Percentiles rank a stretch among this genome's conserved stretches.
These are phyloP conservation scores for Drosophila carrolli DNA, from an alignment of 1,140 invertebrate genomes.

Conservation along the genomic window DNA sequence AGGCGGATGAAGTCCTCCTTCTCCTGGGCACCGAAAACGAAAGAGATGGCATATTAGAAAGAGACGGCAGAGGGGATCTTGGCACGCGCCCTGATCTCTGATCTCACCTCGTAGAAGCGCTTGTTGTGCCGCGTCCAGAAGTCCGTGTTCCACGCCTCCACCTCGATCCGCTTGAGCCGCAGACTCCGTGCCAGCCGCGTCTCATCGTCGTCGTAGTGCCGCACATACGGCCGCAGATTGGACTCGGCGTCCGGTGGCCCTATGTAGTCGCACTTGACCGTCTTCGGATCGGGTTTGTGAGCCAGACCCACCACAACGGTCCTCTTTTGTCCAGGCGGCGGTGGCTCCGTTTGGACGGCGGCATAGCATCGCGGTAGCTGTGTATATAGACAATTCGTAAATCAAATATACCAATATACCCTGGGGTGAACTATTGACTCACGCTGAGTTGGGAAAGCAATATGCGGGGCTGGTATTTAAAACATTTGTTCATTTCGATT, in stretches of 20 bases:
- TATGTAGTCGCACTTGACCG: slow-evolving; percentile 85
- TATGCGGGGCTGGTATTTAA: slow-evolving; percentile 11
- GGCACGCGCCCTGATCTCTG: neutral
- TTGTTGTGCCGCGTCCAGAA: slow-evolving; percentile 93
- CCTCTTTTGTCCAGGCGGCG: slow-evolving; percentile 16
- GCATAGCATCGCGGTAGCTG: slow-evolving; percentile 48
- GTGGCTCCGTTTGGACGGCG: slow-evolving; percentile 19
- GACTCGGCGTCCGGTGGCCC: slow-evolving; percentile 92
- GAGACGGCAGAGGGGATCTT: slow-evolving; percentile 6
- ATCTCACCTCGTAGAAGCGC: slow-evolving; percentile 87
- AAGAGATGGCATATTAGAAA: slow-evolving; percentile 7
- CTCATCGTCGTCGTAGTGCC: slow-evolving; percentile 88
- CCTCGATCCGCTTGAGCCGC: slow-evolving; percentile 87
- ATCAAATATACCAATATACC: neutral
- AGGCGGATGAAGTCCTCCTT: slow-evolving; percentile 87
- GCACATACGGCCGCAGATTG: slow-evolving; percentile 90
- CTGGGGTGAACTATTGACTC: neutral
- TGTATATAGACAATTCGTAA: neutral
- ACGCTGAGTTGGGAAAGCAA: slow-evolving; percentile 16
- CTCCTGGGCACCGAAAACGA: slow-evolving; percentile 86
- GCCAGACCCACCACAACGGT: slow-evolving; percentile 46
- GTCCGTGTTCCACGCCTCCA: slow-evolving; percentile 92
- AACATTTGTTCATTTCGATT: slow-evolving; percentile 27
- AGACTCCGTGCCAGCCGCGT: slow-evolving; percentile 88
- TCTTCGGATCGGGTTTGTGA: slow-evolving; percentile 74